Evolutionary conservation across 2,797 vertebrate genomes (phyloP).

Genomic region (Ctenopoma kingsleyae): DNA sequence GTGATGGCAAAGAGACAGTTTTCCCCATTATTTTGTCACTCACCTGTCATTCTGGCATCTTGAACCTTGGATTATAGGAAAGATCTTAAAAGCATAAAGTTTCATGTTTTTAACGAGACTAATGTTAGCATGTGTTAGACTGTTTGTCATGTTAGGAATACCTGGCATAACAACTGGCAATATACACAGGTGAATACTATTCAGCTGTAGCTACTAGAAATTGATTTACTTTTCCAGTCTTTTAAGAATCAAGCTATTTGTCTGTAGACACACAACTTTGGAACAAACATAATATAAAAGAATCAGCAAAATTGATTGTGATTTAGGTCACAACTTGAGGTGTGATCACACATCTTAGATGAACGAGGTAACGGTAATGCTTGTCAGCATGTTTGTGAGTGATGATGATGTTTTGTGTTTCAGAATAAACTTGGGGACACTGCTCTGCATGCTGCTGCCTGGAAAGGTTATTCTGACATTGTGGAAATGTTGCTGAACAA

Average conservation of each 20-base stretch:
- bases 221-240: no score
- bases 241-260: no score
- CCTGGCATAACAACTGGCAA: not conserved
- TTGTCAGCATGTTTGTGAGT: not conserved
- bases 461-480: slow-evolving; percentile 98
- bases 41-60: no score
- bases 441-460: slow-evolving; percentile 94
- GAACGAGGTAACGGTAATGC: no score
- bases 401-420: slow-evolving; percentile 46
- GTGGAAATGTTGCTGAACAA: slow-evolving; percentile 94
- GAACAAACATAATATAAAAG: not conserved
- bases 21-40: no score
- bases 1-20: no score
- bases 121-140: not conserved
- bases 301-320: not conserved
- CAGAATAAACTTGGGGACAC: slow-evolving; percentile 99
- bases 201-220: no score
- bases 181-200: no score
- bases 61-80: no score
- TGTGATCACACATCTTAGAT: not conserved
- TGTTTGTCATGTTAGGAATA: not conserved
- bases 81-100: no score
- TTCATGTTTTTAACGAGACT: not conserved
- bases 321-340: not conserved
- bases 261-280: no score